These are phyloP conservation scores for Styela plicata DNA, from an alignment of 23 tunicate genomes.

Conservation along the genomic window DNA sequence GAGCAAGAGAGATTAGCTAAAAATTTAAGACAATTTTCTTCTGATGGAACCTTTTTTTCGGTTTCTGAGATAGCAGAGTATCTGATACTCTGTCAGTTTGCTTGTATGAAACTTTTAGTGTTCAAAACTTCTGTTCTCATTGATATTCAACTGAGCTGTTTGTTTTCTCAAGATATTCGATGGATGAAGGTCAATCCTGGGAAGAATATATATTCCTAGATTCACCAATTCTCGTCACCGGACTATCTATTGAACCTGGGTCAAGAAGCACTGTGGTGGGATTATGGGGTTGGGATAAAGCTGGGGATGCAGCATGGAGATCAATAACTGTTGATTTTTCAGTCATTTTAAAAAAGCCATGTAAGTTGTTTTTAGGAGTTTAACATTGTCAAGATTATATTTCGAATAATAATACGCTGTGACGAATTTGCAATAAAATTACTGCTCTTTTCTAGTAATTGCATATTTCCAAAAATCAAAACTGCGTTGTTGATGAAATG, in stretches of 20 bases:
- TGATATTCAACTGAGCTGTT: too few relatives aligned
- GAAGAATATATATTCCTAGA: conserved; percentile 57
- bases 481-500: too few relatives aligned
- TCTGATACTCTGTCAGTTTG: too few relatives aligned
- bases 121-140: too few relatives aligned
- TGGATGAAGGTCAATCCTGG: conserved; percentile 97
- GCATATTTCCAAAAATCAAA: too few relatives aligned
- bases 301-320: conserved; percentile 75
- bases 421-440: too few relatives aligned
- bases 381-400: background rate
- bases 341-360: conserved; percentile 43
- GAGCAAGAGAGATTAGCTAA: too few relatives aligned
- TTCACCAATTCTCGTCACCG: conserved; percentile 52
- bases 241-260: conserved; percentile 88
- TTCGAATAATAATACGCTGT: background rate
- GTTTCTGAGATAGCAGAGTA: too few relatives aligned
- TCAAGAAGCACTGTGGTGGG: conserved; percentile 70
- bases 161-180: conserved; percentile 86
- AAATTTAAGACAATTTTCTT: too few relatives aligned
- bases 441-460: too few relatives aligned
- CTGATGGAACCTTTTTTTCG: too few relatives aligned
- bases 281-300: conserved; percentile 91
- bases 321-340: conserved; percentile 65
- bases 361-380: conserved; percentile 29
- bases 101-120: too few relatives aligned